phyloP scores from a whole-genome alignment of 2,797 vertebrate species.

The Myripristis murdjan region DNA sequence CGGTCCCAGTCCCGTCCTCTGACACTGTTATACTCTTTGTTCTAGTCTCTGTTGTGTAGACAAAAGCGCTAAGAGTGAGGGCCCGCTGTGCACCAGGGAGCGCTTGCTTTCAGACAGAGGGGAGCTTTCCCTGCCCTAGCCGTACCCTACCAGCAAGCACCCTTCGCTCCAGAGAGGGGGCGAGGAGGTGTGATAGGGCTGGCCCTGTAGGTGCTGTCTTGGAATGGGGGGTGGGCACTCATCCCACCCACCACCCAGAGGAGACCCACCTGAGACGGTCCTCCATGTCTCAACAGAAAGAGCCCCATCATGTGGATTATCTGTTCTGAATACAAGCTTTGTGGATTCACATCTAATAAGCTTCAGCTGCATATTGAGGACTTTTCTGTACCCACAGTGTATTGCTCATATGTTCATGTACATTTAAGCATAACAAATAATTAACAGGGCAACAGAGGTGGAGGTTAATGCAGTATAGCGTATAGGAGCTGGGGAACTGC shows the following conservation, averaged over 20 bases:
- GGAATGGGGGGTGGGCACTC: conserved; percentile 45
- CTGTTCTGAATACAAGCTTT: conserved; percentile 46
- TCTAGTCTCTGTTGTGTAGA: conserved; percentile 83
- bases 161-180: conserved; percentile 52
- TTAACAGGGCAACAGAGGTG: conserved; percentile 61
- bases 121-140: conserved; percentile 56
- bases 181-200: conserved; percentile 79
- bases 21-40: conserved; percentile 72
- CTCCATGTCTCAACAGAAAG: conserved; percentile 67
- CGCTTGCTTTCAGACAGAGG: conserved; percentile 76
- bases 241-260: conserved; percentile 33
- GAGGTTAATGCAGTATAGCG: conserved; percentile 54
- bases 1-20: conserved; percentile 58
- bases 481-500: conserved; percentile 43
- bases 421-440: conserved; percentile 70
- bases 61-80: conserved; percentile 71
- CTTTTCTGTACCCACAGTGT: conserved; percentile 63
- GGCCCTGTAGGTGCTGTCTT: conserved; percentile 74
- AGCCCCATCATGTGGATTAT: conserved; percentile 66
- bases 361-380: conserved; percentile 54
- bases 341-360: conserved; percentile 61
- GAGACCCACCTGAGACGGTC: conserved; percentile 59
- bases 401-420: conserved; percentile 57
- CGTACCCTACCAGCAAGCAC: conserved; percentile 64
- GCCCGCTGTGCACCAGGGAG: conserved; percentile 60